Base-by-base conservation (phyloP, 2,797 vertebrate genomes). In the Brachyalestes nurse region DNA sequence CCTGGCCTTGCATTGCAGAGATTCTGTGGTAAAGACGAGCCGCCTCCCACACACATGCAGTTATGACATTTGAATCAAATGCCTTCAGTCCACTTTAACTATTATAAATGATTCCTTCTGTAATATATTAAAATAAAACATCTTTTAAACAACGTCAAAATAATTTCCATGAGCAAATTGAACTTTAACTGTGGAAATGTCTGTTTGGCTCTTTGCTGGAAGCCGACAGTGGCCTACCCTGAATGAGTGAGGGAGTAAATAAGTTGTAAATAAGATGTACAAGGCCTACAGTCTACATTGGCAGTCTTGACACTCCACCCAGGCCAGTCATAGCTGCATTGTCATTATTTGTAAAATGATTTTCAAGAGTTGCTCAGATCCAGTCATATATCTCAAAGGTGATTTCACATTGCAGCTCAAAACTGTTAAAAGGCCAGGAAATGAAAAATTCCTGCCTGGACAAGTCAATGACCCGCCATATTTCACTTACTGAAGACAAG, bases 161-260 rank as follows among this genome's bases (percentile, higher is more conserved):
- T 42, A 17, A n/a, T 40, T 66, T 66, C 17, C 64, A 66, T 40
- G 19, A 66, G 40, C 34, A 66, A 42, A 66, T 66, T 19, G 64
- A 42, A 6, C 42, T 45, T 6, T 45, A 45, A 45, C 6, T 6
- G 42, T 45, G 42, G 1, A 45, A 45, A 10, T 1, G 1, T 40
- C 42, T 40, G 16, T 12, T 42, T 66, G 34, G 34, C 34, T 66
- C 38, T 40, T 19, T 19, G 16, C 21, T 66, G 6, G 64, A 0
- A 42, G 34, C 17, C 7, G 17, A 38, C 3, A 9, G 28, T 6
- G 34, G 14, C 61, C 8, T 4, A 34, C 3, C 0, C 12, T 14
- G 5, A 7, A 40, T 40, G 40, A 19, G 38, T 64, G 6, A 38
- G 38, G 6, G 14, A 7, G 6, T 64, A 64, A 64, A 64, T 38